A percentile compares a stretch with the other conserved stretches of the same genome.
phyloP scores from a whole-genome alignment of 2,888 invertebrate genomes.

The Stictocephala bisonia region DNA sequence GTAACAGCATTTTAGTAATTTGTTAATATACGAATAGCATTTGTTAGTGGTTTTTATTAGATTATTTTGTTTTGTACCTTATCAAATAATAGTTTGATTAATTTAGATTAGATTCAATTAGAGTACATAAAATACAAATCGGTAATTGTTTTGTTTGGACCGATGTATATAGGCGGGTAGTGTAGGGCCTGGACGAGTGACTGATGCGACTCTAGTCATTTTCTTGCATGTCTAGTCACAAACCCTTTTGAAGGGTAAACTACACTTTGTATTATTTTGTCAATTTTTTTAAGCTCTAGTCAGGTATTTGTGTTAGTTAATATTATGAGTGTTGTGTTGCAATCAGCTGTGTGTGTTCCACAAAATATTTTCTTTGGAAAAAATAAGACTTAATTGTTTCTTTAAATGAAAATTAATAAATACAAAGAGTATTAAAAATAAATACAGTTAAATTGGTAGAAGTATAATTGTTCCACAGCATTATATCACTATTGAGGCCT shows the following conservation, averaged over 20 bases:
- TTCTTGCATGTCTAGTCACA: slow-evolving; percentile 36
- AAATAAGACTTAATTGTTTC: no score
- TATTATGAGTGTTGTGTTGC: neutral
- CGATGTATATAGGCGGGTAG: neutral
- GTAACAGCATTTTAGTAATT: slow-evolving; percentile 21
- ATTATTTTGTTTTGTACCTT: slow-evolving; percentile 30
- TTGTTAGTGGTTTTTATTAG: slow-evolving; percentile 36
- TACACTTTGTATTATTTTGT: slow-evolving; percentile 14
- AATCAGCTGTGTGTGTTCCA: neutral
- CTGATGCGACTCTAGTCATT: slow-evolving; percentile 34
- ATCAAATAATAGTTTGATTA: slow-evolving; percentile 22
- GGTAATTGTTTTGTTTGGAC: slow-evolving; percentile 28
- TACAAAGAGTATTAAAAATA: no score
- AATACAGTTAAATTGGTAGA: no score
- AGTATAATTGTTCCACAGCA: no score
- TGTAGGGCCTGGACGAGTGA: slow-evolving; percentile 14
- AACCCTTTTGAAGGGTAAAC: slow-evolving; percentile 34
- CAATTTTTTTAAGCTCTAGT: slow-evolving; percentile 20
- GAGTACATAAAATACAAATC: no score
- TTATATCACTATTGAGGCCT: no score
- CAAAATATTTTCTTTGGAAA: no score
- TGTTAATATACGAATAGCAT: slow-evolving; percentile 29
- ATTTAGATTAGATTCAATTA: slow-evolving; percentile 33
- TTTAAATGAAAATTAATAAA: no score
- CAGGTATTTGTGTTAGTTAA: slow-evolving; percentile 17